A percentile compares a stretch with the other conserved stretches of the same genome.
These are phyloP conservation scores for Holocentrus rufus DNA, from an alignment of 2,797 vertebrate species.

Conservation along the genomic window DNA sequence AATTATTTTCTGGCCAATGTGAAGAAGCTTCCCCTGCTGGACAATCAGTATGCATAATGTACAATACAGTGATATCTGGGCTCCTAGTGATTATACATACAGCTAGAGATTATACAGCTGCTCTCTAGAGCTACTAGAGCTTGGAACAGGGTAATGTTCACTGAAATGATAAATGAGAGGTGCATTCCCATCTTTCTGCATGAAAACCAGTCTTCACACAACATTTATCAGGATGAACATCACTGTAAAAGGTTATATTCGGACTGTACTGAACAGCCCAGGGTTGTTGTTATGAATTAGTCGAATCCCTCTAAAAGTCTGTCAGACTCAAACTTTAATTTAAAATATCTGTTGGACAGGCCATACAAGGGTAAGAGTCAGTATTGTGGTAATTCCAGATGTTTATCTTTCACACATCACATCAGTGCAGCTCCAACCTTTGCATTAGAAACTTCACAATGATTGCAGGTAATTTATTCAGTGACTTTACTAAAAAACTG, in stretches of 20 bases:
- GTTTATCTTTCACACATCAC: not conserved
- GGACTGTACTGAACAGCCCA: not conserved
- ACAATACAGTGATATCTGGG: not conserved
- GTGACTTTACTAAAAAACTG: not conserved
- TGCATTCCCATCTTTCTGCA: not conserved
- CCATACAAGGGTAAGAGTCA: not conserved
- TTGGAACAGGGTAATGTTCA: not conserved
- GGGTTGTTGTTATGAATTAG: slow-evolving; percentile 15
- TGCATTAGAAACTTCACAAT: slow-evolving; percentile 1
- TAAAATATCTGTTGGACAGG: not conserved
- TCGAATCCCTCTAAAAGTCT: not conserved
- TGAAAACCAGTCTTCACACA: not conserved
- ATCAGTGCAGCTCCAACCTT: not conserved
- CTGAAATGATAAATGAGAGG: not conserved
- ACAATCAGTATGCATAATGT: not conserved
- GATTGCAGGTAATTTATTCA: not conserved
- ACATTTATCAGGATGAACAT: not conserved
- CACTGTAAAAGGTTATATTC: not conserved
- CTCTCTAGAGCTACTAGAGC: not conserved
- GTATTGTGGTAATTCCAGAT: not conserved
- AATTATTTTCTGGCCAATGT: slow-evolving; percentile 6
- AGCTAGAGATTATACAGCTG: not conserved
- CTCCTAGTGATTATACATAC: not conserved
- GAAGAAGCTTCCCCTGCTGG: slow-evolving; percentile 1
- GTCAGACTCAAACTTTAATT: not conserved